Percentiles rank a stretch among this genome's conserved stretches.
Conservation (phyloP, 2,797 vertebrate genomes). For the Sebastolobus alascanus region DNA sequence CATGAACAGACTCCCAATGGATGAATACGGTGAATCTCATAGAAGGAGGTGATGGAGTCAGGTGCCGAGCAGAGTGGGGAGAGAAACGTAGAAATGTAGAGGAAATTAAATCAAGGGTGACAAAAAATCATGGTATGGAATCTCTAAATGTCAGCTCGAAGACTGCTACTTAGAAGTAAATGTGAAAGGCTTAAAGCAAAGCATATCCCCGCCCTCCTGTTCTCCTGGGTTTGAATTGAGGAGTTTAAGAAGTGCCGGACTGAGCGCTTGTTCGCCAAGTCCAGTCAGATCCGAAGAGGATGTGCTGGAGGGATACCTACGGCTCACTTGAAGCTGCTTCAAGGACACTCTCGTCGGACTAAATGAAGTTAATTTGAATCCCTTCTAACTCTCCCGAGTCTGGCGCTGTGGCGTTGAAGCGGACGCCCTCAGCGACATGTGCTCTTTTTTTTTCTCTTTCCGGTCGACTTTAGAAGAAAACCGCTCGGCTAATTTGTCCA, state of each 20-base stretch:
- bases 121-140: conserved; percentile 30
- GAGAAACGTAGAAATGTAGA: conserved; percentile 30
- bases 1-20: conserved; percentile 39
- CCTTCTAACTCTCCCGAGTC: conserved; percentile 82
- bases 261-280: conserved; percentile 65
- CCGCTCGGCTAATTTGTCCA: conserved; percentile 84
- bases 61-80: not conserved
- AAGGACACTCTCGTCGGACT: conserved; percentile 86
- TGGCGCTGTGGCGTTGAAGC: conserved; percentile 65
- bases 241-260: conserved; percentile 50
- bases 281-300: conserved; percentile 67
- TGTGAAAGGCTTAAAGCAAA: conserved; percentile 38
- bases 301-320: conserved; percentile 77
- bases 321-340: conserved; percentile 84
- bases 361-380: conserved; percentile 89
- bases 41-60: conserved; percentile 3
- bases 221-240: conserved; percentile 50
- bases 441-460: conserved; percentile 56
- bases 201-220: conserved; percentile 14
- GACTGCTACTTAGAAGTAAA: conserved; percentile 20
- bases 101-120: conserved; percentile 34
- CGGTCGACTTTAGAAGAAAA: conserved; percentile 81
- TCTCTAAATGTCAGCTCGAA: conserved; percentile 39
- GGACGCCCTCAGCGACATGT: conserved; percentile 78
- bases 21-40: conserved; percentile 11